Conservation (phyloP, 2,888 invertebrate species). For the Chymomyza amoena region DNA sequence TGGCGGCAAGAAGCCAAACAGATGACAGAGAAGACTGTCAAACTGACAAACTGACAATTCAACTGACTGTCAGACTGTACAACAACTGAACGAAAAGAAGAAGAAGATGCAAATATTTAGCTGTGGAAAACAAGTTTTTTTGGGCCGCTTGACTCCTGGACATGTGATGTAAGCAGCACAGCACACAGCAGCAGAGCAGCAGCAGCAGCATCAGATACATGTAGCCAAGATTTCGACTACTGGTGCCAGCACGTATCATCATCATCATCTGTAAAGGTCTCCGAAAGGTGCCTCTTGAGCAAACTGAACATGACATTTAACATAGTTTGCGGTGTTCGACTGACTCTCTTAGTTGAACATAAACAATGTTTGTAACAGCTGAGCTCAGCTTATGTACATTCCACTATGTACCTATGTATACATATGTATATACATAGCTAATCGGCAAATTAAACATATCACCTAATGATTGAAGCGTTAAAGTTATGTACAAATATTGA, state of each 20-base stretch:
- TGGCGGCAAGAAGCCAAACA: constrained; percentile 43
- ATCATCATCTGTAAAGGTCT: constrained; percentile 25
- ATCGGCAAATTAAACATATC: constrained; percentile 51
- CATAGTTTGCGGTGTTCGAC: not conserved
- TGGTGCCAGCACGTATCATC: constrained; percentile 19
- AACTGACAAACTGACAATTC: not conserved
- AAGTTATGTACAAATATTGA: constrained; percentile 44
- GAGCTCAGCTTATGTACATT: not conserved
- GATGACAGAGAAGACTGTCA: constrained; percentile 28
- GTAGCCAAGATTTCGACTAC: not conserved
- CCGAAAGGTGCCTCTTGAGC: not conserved
- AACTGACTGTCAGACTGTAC: not conserved
- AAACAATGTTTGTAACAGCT: not conserved
- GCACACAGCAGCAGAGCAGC: too few relatives aligned
- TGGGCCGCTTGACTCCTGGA: constrained; percentile 15
- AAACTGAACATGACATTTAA: constrained; percentile 15
- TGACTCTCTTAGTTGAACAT: not conserved
- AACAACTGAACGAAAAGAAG: constrained; percentile 35
- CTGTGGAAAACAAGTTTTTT: constrained; percentile 60
- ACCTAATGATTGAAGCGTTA: constrained; percentile 50
- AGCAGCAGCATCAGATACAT: not conserved
- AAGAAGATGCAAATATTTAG: constrained; percentile 57
- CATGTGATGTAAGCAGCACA: not conserved
- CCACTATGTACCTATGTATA: not conserved
- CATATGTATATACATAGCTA: constrained; percentile 22